Evolutionary conservation across 2,113 vertebrate genomes (phyloP), one percentile per base, ranked within the genome.

Genomic region (Macaca mulatta): DNA sequence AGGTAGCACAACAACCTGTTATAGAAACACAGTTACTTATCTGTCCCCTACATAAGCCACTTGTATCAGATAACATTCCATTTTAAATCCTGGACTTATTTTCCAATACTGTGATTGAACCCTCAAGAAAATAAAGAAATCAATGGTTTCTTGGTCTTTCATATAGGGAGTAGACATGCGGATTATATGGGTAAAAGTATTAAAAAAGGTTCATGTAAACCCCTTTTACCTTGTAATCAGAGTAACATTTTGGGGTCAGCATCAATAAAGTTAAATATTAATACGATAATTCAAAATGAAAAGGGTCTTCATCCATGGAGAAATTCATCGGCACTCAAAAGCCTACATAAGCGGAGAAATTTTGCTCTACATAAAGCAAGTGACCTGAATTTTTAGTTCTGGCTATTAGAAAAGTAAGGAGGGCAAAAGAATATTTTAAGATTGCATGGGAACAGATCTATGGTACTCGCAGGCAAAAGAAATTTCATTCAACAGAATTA

Each of bases 401-500:
- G 81, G 25, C 78, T 12, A 8, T 43, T 6, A 23, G 43, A 55
- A 38, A 32, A 52, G 11, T 18, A n/a, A 61, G 55, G 32, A 22
- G 48, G 32, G 23, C 8, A 67, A 79, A 82, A 50, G 45, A 78
- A 16, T 18, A 80, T 67, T 96, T 95, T 95, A 92, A 90, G 85
- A 88, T 88, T 85, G 90, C 0, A 64, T 98, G 97, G 96, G 97
- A 98, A 97, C 87, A 95, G 88, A 93, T 4, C 87, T 77, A n/a
- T 25, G 27, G 48, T 22, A 69, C 74, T 94, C 80, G 25, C 61
- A 92, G 93, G 97, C 90, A 72, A 95, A 88, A 88, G 90, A 87
- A 78, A 96, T 94, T 96, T 61, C 88, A 90, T 96, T 97, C 95
- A 96, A 59, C 38, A 96, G 96, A 97, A 96, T 97, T 95, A 97